Base-by-base conservation (phyloP, 2,113 vertebrate genomes). In the Saimiri boliviensis region DNA sequence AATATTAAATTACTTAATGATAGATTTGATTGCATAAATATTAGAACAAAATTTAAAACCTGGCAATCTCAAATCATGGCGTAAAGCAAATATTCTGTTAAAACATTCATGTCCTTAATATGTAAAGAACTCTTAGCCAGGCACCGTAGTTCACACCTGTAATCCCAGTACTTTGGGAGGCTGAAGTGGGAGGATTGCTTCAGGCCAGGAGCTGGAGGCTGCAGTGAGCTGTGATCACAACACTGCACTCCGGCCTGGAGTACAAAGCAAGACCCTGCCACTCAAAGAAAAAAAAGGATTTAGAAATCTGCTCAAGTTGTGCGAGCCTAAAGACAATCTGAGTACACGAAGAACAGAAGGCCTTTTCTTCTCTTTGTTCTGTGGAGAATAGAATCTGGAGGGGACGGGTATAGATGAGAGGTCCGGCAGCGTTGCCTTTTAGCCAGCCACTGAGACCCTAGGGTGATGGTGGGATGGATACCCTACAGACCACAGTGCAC, bases 41-140 rank as follows among this genome's bases (percentile, higher is more conserved):
- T 79, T 52, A 85, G n/a, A 83, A 84, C 32, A 74, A 45, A 87
- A 80, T 45, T 42, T 52, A 54, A 87, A 91, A 91, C 20, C 21
- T 25, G 3, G 77, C 17, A 76, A 73, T 82, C 66, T 70, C 42
- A 92, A 92, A 71, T 60, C 63, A 76, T 63, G 60, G 30, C 2
- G 13, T 54, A 49, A 37, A 93, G 87, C 25, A 84, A 81, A 60
- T 89, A 60, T 47, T 9, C 49, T 79, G 27, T 74, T 32, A 88
- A 92, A 71, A 40, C 21, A 54, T 71, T 45, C 66, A 52, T 86
- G 32, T 76, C 30, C 74, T 93, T 96, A 37, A 66, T 88, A 91
- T 88, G 35, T 84, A 79, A 93, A 88, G 52, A 87, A 32, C 77
- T 42, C 45, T 88, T 58, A 14, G 66, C 14, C 32, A 35, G 66